Conservation (phyloP, 2,888 invertebrate species). For the Trimorus sp. region DNA sequence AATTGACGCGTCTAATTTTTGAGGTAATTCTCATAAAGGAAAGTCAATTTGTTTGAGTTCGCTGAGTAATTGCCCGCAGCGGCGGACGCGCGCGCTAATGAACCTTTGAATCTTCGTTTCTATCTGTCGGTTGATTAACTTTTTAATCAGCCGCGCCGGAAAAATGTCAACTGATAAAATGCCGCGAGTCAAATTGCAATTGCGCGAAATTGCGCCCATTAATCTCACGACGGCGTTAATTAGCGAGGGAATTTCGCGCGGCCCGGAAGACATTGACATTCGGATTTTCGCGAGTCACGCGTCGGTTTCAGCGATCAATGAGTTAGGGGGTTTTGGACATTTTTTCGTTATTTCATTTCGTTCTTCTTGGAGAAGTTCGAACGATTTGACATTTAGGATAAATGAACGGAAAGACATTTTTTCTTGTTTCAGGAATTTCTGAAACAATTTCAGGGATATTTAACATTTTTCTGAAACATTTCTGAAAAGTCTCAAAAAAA, state of each 20-base stretch:
- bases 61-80: conserved; percentile 62
- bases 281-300: background rate
- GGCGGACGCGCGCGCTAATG: conserved; percentile 48
- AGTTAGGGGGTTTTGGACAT: too few relatives aligned
- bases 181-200: conserved; percentile 42
- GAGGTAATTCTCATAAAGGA: conserved; percentile 56
- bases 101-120: conserved; percentile 66
- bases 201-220: conserved; percentile 35
- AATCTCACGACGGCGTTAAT: conserved; percentile 38
- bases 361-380: too few relatives aligned
- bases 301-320: too few relatives aligned
- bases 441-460: too few relatives aligned
- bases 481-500: too few relatives aligned
- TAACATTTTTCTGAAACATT: too few relatives aligned
- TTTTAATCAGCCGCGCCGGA: conserved; percentile 68
- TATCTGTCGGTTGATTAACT: conserved; percentile 70
- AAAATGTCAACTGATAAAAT: conserved; percentile 63
- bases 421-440: too few relatives aligned
- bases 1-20: conserved; percentile 61
- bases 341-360: too few relatives aligned
- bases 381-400: too few relatives aligned
- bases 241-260: conserved; percentile 31
- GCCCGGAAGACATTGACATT: conserved; percentile 44
- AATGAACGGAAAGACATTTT: too few relatives aligned
- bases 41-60: conserved; percentile 61